Evolutionary conservation across 1,140 invertebrate species (phyloP).

Genomic region (Drosophila kanapiae): DNA sequence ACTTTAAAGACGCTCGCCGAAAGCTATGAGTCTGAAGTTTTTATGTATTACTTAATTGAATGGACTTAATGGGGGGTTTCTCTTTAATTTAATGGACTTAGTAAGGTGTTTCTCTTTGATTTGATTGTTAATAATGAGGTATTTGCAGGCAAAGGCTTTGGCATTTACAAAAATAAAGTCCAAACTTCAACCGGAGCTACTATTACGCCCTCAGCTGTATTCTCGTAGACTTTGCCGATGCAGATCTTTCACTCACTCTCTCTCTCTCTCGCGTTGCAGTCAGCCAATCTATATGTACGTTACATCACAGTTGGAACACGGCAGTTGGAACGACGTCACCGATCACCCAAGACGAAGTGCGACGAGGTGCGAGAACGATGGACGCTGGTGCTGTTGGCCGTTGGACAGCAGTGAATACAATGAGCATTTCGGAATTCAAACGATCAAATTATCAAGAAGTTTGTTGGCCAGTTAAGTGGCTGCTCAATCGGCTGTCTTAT

Average conservation of each 20-base stretch:
- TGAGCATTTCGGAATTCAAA: conserved; percentile 29
- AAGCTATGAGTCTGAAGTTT: too few relatives aligned
- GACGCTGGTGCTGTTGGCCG: conserved; percentile 21
- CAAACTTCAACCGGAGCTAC: conserved; percentile 3
- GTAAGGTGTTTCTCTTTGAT: neutral
- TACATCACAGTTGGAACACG: conserved; percentile 58
- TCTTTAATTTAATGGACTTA: neutral
- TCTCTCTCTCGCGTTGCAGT: conserved; percentile 23
- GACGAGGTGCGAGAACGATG: neutral
- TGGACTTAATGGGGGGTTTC: too few relatives aligned
- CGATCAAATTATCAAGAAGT: conserved; percentile 44
- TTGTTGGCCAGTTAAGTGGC: conserved; percentile 41
- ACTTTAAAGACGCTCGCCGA: too few relatives aligned
- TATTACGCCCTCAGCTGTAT: neutral
- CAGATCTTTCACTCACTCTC: conserved; percentile 45
- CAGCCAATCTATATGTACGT: conserved; percentile 39
- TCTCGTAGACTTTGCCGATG: conserved; percentile 20
- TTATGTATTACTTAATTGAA: too few relatives aligned
- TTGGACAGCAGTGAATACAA: conserved; percentile 14
- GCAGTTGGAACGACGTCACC: conserved; percentile 47
- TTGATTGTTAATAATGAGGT: neutral
- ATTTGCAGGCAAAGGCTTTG: neutral
- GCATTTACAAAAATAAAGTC: neutral
- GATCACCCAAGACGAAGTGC: conserved; percentile 30
- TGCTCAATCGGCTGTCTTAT: conserved; percentile 35